Evolutionary conservation across 2,888 invertebrate genomes (phyloP).

Genomic region (Metellina segmentata): DNA sequence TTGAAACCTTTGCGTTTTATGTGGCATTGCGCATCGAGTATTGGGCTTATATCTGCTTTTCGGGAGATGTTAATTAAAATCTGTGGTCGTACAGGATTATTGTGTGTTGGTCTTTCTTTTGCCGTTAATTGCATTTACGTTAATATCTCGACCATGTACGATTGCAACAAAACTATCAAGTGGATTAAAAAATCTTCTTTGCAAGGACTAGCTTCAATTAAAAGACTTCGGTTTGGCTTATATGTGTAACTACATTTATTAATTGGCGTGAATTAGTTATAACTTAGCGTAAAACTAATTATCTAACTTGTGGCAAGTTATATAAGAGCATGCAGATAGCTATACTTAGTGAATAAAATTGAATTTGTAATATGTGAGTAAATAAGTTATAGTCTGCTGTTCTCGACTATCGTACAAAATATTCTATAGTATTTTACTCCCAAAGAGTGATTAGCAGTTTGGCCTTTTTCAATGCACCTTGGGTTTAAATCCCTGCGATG

Average conservation of each 20-base stretch:
- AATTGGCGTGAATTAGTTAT: too few species aligned
- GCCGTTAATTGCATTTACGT: background rate
- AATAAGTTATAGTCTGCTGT: too few species aligned
- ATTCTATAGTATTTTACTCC: too few species aligned
- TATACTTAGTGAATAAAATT: too few species aligned
- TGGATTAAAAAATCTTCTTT: background rate
- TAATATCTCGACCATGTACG: background rate
- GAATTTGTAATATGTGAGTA: too few species aligned
- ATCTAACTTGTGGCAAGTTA: too few species aligned
- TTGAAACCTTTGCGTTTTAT: slow-evolving; percentile 10
- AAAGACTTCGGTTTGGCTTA: background rate
- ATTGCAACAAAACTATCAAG: background rate
- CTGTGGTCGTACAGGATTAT: background rate
- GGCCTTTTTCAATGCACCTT: too few species aligned
- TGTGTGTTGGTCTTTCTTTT: background rate
- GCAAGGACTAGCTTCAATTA: background rate
- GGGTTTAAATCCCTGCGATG: too few species aligned
- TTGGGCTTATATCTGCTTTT: background rate
- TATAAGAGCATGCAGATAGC: too few species aligned
- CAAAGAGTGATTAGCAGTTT: too few species aligned
- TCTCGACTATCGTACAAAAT: too few species aligned
- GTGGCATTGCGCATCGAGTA: background rate
- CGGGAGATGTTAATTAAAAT: background rate
- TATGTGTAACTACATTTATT: background rate
- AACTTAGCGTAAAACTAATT: too few species aligned